Percentiles rank a stretch among this genome's conserved stretches.
Evolutionary conservation across 92 coral and sea anemone species (phyloP).

Genomic region (Meandrina meandrites): DNA sequence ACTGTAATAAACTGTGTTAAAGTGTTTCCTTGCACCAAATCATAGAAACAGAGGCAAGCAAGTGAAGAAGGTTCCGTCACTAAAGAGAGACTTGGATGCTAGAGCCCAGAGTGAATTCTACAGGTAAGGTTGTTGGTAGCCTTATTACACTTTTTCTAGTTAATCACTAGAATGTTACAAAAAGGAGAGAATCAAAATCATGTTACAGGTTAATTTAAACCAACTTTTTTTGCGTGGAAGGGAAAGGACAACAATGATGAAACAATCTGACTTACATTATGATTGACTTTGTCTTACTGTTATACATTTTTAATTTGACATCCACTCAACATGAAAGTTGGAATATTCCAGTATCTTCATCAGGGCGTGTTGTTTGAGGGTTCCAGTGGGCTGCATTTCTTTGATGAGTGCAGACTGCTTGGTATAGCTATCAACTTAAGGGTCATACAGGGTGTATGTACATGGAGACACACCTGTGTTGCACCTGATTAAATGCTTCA

Average conservation of each 20-base stretch:
- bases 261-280: no score
- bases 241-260: no score
- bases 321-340: not conserved
- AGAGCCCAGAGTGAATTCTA: slow-evolving; percentile 96
- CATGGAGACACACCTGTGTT: no score
- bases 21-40: not conserved
- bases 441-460: no score
- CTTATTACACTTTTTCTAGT: not conserved
- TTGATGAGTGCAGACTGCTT: no score
- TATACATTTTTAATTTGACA: not conserved
- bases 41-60: slow-evolving; percentile 73
- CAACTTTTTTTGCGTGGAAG: not conserved
- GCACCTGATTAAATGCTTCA: no score
- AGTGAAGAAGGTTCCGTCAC: slow-evolving; percentile 73
- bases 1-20: not conserved
- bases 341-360: no score
- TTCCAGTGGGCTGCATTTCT: no score
- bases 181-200: no score
- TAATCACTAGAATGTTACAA: not conserved
- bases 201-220: not conserved
- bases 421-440: no score
- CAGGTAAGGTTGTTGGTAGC: slow-evolving; percentile 55
- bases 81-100: slow-evolving; percentile 94
- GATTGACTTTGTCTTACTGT: no score
- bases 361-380: no score